Conservation (phyloP, 2,113 vertebrate genomes). For the Amblyopsis rosae region DNA sequence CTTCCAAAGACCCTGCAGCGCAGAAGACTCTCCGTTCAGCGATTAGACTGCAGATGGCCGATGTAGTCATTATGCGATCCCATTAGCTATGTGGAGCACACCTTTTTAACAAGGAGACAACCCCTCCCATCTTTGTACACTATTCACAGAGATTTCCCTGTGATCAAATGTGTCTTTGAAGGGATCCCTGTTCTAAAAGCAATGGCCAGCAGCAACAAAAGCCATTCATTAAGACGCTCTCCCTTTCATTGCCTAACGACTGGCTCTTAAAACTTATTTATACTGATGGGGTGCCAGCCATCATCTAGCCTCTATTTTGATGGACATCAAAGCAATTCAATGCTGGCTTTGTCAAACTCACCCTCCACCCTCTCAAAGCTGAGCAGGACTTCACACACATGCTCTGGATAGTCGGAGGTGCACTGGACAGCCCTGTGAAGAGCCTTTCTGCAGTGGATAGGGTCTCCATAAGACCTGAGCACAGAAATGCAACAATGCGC, state of each 20-base stretch:
- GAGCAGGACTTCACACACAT: conserved; percentile 94
- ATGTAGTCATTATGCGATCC: neutral
- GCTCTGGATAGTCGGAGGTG: conserved; percentile 94
- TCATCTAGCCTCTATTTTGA: too few relatives aligned
- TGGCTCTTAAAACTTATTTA: too few relatives aligned
- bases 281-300: too few relatives aligned
- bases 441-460: conserved; percentile 90
- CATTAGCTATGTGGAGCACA: neutral
- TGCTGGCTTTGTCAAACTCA: conserved; percentile 52
- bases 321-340: neutral
- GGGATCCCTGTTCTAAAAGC: too few relatives aligned
- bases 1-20: conserved; percentile 86
- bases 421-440: conserved; percentile 94
- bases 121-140: too few relatives aligned
- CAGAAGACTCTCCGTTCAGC: neutral
- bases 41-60: neutral
- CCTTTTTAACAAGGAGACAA: neutral
- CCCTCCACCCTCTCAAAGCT: conserved; percentile 95
- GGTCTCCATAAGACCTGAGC: conserved; percentile 87
- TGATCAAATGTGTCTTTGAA: too few relatives aligned
- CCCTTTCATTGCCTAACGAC: too few relatives aligned
- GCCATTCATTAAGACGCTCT: too few relatives aligned
- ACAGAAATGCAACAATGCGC: neutral
- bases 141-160: too few relatives aligned
- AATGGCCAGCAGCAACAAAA: too few relatives aligned